phyloP scores from a whole-genome alignment of 2,113 vertebrate genomes.

The Colossoma macropomum region DNA sequence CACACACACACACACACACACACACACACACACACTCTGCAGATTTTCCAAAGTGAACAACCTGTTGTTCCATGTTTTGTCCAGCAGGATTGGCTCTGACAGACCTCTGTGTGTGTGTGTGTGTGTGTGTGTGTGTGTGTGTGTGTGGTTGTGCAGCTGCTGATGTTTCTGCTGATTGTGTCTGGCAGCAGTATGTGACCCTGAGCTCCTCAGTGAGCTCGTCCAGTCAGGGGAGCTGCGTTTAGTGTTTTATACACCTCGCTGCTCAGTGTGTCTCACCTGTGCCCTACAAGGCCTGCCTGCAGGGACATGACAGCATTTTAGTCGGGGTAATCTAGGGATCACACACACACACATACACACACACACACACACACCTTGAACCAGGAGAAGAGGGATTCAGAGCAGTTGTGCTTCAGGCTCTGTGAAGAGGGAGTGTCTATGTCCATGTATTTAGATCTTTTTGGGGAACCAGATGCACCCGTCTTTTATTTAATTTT shows the following conservation, averaged over 20 bases:
- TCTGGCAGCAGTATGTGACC: constrained; percentile 23
- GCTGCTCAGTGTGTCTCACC: constrained; percentile 14
- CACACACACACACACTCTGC: background rate
- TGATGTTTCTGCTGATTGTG: background rate
- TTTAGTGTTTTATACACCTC: constrained; percentile 38
- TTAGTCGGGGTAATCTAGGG: constrained; percentile 10
- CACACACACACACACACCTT: background rate
- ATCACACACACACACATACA: background rate
- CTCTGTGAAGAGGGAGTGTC: background rate
- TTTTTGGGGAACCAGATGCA: no score
- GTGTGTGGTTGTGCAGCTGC: background rate
- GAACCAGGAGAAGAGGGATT: background rate
- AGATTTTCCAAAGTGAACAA: constrained; percentile 4
- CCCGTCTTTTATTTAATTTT: no score
- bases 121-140: constrained; percentile 19
- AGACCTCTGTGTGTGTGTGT: background rate
- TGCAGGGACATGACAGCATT: constrained; percentile 27
- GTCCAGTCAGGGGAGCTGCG: constrained; percentile 20
- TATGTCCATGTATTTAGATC: background rate
- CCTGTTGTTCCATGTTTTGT: background rate
- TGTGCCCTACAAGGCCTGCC: background rate
- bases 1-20: background rate
- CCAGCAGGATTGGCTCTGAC: background rate
- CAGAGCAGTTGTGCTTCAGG: background rate
- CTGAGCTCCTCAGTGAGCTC: background rate